phyloP scores from a whole-genome alignment of 2,113 vertebrate genomes.

The Daboia siamensis region DNA sequence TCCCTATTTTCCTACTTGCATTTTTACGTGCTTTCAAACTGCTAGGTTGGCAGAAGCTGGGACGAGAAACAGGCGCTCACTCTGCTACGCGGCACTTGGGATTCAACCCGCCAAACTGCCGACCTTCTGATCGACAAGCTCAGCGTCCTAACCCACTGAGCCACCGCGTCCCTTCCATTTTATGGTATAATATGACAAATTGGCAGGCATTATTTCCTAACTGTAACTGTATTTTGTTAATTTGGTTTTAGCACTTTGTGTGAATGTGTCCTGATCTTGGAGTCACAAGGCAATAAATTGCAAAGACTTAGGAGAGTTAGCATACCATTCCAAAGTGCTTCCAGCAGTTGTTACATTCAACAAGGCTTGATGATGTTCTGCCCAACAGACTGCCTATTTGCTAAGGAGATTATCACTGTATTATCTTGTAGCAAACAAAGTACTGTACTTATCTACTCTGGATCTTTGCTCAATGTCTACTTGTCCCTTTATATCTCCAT shows the following conservation, averaged over 20 bases:
- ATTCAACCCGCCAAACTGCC: too few species aligned
- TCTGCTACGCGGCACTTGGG: too few species aligned
- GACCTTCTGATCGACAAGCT: too few species aligned
- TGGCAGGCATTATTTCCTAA: neutral
- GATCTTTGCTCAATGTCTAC: constrained; percentile 31
- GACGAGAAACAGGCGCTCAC: too few species aligned
- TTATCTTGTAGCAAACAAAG: constrained; percentile 63
- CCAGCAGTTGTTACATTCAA: neutral
- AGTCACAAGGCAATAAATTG: neutral
- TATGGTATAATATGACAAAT: neutral
- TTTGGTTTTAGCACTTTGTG: neutral
- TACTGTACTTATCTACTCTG: constrained; percentile 54
- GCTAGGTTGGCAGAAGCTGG: too few species aligned
- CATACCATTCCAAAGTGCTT: constrained; percentile 34
- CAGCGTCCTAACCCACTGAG: too few species aligned
- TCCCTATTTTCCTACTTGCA: too few species aligned
- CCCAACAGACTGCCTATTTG: constrained; percentile 54
- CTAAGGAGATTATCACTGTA: constrained; percentile 62
- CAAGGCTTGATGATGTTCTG: constrained; percentile 55
- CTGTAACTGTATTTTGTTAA: neutral
- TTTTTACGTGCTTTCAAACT: too few species aligned
- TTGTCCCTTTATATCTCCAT: neutral
- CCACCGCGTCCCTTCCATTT: too few species aligned
- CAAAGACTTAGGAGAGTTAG: constrained; percentile 34
- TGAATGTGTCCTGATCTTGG: neutral